These are phyloP conservation scores for Macrobrachium nipponense DNA, from an alignment of 1,140 invertebrate genomes.

Conservation along the genomic window DNA sequence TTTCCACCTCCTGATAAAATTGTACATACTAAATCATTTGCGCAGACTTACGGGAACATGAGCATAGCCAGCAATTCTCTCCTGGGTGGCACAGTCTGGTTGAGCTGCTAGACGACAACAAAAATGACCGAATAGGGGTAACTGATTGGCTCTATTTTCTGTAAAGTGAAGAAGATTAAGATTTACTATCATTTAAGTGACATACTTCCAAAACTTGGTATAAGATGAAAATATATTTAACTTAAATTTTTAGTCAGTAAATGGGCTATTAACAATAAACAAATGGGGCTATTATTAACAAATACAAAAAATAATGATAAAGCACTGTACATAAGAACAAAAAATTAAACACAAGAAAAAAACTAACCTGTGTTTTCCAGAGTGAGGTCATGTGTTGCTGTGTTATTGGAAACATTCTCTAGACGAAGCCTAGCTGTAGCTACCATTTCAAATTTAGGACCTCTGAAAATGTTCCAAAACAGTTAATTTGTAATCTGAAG, in stretches of 20 bases:
- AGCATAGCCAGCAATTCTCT: conserved; percentile 72
- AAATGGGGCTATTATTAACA: not conserved
- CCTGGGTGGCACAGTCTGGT: conserved; percentile 75
- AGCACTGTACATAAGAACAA: not conserved
- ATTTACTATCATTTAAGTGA: not conserved
- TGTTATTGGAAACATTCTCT: conserved; percentile 54
- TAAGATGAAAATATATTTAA: not conserved
- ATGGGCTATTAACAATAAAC: too few relatives aligned
- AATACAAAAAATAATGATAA: not conserved
- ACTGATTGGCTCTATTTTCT: conserved; percentile 73
- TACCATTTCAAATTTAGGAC: conserved; percentile 79
- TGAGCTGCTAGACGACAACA: conserved; percentile 79
- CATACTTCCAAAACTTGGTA: too few relatives aligned
- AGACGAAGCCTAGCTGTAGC: conserved; percentile 68
- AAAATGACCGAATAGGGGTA: conserved; percentile 81
- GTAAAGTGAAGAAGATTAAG: conserved; percentile 48
- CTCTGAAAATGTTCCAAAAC: conserved; percentile 69
- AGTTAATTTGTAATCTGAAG: too few relatives aligned
- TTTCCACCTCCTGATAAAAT: not conserved
- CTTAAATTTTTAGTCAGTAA: too few relatives aligned
- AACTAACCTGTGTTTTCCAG: conserved; percentile 67
- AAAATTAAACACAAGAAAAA: not conserved
- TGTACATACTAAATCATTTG: conserved; percentile 47
- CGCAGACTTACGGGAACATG: conserved; percentile 68
- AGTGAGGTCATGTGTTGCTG: conserved; percentile 74